Percentiles rank a stretch among this genome's conserved stretches.
phyloP scores from a whole-genome alignment of 2,797 vertebrate species.

The Spinibarbus caldwelli region DNA sequence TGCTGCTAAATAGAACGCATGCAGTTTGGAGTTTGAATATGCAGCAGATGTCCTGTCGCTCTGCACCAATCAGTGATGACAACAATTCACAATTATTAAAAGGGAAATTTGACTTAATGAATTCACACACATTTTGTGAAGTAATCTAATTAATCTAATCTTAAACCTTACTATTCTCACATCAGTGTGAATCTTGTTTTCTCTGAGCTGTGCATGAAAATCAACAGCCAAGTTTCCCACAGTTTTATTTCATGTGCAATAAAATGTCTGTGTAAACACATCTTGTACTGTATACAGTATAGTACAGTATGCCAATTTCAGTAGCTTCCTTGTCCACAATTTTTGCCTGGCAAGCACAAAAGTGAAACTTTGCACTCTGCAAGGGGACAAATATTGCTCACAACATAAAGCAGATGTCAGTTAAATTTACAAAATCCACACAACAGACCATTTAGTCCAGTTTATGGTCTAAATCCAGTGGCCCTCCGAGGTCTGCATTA shows the following conservation, averaged over 20 bases:
- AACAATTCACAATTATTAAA: background rate
- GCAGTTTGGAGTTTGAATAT: conserved; percentile 1
- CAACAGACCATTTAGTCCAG: conserved; percentile 12
- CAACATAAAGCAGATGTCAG: conserved; percentile 26
- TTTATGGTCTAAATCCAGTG: conserved; percentile 16
- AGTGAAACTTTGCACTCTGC: background rate
- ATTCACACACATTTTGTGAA: background rate
- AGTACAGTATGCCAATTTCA: background rate
- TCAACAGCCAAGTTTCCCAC: background rate
- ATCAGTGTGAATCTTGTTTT: background rate
- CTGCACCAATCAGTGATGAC: conserved; percentile 22
- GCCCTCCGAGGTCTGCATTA: conserved; percentile 19
- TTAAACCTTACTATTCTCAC: background rate
- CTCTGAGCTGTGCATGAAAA: background rate
- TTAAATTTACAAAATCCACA: background rate
- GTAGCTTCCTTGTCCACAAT: background rate
- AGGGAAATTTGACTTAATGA: conserved; percentile 1
- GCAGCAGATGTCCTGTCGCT: conserved; percentile 28
- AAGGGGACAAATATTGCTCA: conserved; percentile 2
- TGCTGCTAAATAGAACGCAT: background rate
- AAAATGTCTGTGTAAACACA: too few relatives aligned
- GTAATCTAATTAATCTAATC: background rate
- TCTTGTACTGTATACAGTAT: background rate
- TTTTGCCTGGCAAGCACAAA: conserved; percentile 11
- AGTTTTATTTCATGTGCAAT: background rate